Conservation (phyloP, 2,888 invertebrate genomes). For the Chouioia cunea region DNA sequence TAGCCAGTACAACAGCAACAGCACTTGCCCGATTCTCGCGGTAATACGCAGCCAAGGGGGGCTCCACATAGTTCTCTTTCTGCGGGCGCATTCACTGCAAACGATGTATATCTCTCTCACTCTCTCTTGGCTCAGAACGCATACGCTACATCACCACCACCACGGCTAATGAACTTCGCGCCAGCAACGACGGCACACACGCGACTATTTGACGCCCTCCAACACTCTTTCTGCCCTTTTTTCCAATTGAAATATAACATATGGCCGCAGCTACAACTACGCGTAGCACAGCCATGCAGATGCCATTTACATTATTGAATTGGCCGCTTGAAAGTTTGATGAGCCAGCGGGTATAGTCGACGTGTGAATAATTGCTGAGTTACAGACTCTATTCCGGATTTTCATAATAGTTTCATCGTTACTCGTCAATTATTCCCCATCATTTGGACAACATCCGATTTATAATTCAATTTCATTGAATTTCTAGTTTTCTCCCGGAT, state of each 20-base stretch:
- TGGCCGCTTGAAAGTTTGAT: constrained; percentile 15
- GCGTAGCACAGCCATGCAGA: too few relatives aligned
- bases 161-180: constrained; percentile 29
- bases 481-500: too few relatives aligned
- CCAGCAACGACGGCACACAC: background rate
- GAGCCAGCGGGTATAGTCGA: background rate
- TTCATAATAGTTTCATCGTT: too few relatives aligned
- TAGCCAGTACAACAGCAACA: constrained; percentile 8
- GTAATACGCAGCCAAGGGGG: constrained; percentile 6
- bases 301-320: constrained; percentile 2
- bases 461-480: too few relatives aligned
- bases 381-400: too few relatives aligned
- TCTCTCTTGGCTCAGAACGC: too few relatives aligned
- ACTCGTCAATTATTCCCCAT: too few relatives aligned
- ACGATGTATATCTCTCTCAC: too few relatives aligned
- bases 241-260: too few relatives aligned
- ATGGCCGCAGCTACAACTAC: too few relatives aligned
- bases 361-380: constrained; percentile 9
- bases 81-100: constrained; percentile 32
- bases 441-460: too few relatives aligned
- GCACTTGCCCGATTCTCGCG: constrained; percentile 1
- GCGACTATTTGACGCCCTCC: background rate
- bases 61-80: background rate
- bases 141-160: background rate
- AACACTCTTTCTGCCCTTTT: too few relatives aligned